Conservation (phyloP, 2,113 vertebrate genomes). For the Barbus barbus region DNA sequence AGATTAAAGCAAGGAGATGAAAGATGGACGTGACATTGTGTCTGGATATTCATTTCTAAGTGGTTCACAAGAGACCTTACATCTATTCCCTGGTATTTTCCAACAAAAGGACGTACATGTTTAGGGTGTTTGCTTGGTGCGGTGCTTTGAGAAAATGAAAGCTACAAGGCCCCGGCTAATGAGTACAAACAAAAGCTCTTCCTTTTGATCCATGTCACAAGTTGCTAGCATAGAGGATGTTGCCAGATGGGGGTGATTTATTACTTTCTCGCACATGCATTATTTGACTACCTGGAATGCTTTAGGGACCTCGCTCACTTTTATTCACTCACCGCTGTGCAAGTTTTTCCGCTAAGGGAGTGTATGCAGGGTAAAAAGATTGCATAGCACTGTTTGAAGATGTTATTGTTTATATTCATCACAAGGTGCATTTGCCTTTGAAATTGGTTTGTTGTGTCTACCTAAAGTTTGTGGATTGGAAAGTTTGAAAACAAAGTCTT, state of each 20-base stretch:
- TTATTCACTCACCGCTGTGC: background rate
- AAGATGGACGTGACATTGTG: constrained; percentile 36
- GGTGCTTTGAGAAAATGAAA: constrained; percentile 21
- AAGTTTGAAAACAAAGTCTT: background rate
- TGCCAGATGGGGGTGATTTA: constrained; percentile 49
- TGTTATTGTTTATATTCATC: constrained; percentile 22
- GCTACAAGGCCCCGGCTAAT: constrained; percentile 9
- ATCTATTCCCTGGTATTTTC: background rate
- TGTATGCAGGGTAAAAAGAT: background rate
- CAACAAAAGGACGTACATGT: background rate
- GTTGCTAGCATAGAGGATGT: constrained; percentile 25
- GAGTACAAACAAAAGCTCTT: constrained; percentile 44
- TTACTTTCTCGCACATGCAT: constrained; percentile 22
- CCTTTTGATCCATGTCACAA: constrained; percentile 40
- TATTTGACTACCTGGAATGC: constrained; percentile 40
- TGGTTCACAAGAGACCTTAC: background rate
- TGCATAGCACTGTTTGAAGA: background rate
- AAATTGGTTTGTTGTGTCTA: background rate
- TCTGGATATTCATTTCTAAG: background rate
- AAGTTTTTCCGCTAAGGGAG: constrained; percentile 1
- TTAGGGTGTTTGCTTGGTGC: background rate
- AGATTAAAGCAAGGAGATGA: constrained; percentile 21
- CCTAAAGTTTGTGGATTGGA: background rate
- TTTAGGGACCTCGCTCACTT: constrained; percentile 24
- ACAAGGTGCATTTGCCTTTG: background rate